Conservation (phyloP, 2,797 vertebrate species). For the Arctocebus calabarensis region DNA sequence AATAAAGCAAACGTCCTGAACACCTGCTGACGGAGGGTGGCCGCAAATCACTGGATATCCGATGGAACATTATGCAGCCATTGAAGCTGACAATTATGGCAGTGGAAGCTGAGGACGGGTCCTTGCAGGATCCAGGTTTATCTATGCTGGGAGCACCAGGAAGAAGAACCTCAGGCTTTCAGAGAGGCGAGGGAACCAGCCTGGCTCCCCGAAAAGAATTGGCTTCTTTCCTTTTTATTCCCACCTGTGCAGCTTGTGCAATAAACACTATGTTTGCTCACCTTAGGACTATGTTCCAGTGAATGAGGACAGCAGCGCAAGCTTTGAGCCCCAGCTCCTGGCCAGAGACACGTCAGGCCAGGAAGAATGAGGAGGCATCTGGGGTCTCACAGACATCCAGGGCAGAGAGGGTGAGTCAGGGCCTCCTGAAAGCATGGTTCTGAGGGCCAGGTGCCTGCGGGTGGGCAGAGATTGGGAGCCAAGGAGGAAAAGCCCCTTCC, state of each 20-base stretch:
- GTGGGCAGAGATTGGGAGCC: fast-evolving
- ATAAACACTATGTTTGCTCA: fast-evolving
- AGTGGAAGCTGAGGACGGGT: fast-evolving
- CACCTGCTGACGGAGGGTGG: fast-evolving
- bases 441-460: fast-evolving
- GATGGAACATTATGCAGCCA: not conserved
- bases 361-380: slow-evolving; percentile 88
- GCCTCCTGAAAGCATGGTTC: fast-evolving
- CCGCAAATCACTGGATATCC: fast-evolving
- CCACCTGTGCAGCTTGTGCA: fast-evolving
- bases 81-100: fast-evolving
- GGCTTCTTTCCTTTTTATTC: not conserved
- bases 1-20: not conserved
- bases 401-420: slow-evolving; percentile 86
- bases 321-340: not conserved
- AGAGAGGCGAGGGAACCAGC: too few relatives aligned
- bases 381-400: slow-evolving; percentile 77
- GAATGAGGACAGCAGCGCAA: not conserved
- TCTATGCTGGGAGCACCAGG: fast-evolving
- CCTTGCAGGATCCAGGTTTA: not conserved
- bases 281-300: slow-evolving; percentile 24
- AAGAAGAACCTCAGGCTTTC: not conserved
- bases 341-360: slow-evolving; percentile 36
- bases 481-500: not conserved
- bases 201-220: too few relatives aligned